These are phyloP conservation scores for Triops cancriformis DNA, from an alignment of 1,140 invertebrate species.

Conservation along the genomic window DNA sequence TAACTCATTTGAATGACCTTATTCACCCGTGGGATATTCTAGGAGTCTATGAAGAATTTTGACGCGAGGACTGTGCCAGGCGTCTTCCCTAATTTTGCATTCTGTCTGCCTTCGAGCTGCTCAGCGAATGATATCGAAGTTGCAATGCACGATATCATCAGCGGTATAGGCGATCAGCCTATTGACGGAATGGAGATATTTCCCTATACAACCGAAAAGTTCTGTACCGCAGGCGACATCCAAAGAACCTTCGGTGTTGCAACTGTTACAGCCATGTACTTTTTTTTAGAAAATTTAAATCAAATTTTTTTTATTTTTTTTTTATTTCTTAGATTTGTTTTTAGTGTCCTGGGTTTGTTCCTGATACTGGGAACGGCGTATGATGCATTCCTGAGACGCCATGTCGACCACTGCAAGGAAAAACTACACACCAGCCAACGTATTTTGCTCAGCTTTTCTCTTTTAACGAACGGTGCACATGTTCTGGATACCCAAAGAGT, in stretches of 20 bases:
- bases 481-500: constrained; percentile 37
- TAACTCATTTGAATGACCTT: not conserved
- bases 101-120: constrained; percentile 8
- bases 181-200: not conserved
- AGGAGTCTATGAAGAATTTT: not conserved
- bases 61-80: not conserved
- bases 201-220: not conserved
- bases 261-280: not conserved
- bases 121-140: not conserved
- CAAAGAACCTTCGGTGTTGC: not conserved
- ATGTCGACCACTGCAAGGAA: not conserved
- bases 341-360: constrained; percentile 6
- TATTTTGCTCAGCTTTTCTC: constrained; percentile 34
- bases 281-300: not conserved
- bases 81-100: not conserved
- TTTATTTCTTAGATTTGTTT: not conserved
- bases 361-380: not conserved
- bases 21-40: not conserved
- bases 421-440: not conserved
- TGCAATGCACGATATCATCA: not conserved
- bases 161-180: not conserved
- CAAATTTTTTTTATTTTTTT: too few relatives aligned
- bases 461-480: constrained; percentile 37
- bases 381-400: not conserved
- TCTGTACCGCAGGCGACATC: not conserved